Conservation (phyloP, 2,113 vertebrate genomes). For the Bubalus kerabau region DNA sequence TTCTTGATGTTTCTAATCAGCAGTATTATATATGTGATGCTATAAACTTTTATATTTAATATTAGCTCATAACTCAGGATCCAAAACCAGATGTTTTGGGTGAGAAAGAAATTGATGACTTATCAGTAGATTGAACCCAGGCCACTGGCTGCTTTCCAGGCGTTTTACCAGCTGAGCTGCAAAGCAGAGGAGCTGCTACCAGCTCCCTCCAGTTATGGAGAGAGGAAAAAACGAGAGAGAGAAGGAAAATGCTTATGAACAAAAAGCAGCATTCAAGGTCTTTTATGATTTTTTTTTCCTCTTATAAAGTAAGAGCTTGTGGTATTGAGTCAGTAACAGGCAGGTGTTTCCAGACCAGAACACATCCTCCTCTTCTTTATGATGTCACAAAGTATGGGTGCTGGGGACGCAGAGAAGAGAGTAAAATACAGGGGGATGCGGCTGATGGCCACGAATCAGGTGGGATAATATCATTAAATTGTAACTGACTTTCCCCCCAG, state of each 20-base stretch:
- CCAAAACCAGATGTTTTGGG: conserved; percentile 84
- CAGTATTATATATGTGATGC: conserved; percentile 84
- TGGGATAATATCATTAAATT: background rate
- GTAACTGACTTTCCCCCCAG: background rate
- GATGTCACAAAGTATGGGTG: background rate
- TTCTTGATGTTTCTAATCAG: conserved; percentile 85
- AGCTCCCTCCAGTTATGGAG: background rate
- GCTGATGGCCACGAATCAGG: background rate
- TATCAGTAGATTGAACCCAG: conserved; percentile 82
- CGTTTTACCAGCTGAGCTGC: conserved; percentile 63
- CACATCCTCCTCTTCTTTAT: background rate
- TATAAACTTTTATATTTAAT: conserved; percentile 85
- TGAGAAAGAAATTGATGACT: conserved; percentile 87
- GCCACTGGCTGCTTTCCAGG: conserved; percentile 74
- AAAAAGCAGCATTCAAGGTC: background rate
- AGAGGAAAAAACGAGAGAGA: background rate
- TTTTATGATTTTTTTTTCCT: background rate
- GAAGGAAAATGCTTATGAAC: too few species aligned
- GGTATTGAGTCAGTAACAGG: background rate
- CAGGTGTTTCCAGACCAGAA: background rate
- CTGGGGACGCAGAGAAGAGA: background rate
- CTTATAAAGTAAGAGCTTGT: background rate
- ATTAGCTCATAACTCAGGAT: conserved; percentile 85
- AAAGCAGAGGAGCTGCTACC: background rate
- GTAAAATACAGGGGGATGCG: background rate